Percentiles rank a stretch among this genome's conserved stretches.
Conservation (phyloP, 2,797 vertebrate species). For the Salmo trutta region DNA sequence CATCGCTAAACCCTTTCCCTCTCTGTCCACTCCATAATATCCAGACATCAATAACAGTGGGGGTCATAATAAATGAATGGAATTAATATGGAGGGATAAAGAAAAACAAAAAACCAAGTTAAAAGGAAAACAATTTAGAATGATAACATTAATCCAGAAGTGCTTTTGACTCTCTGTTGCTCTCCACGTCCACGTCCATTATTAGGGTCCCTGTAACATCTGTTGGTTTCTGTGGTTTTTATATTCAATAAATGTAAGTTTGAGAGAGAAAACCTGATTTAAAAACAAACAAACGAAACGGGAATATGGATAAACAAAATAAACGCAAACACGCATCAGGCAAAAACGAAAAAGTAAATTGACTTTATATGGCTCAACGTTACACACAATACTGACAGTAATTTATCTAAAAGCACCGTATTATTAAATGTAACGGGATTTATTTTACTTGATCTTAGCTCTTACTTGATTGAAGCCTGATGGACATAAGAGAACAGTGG, state of each 20-base stretch:
- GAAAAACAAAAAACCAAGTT: not conserved
- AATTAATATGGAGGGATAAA: constrained; percentile 30
- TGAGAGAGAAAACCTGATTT: too few relatives aligned
- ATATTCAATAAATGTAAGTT: too few relatives aligned
- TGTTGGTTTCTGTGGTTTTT: too few relatives aligned
- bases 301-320: too few relatives aligned
- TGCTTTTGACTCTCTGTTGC: not conserved
- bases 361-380: too few relatives aligned
- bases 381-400: too few relatives aligned
- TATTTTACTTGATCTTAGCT: constrained; percentile 72
- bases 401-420: constrained; percentile 47
- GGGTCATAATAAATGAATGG: constrained; percentile 11
- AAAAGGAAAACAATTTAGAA: not conserved
- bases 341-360: too few relatives aligned
- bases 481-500: constrained; percentile 60
- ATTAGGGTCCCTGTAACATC: too few relatives aligned
- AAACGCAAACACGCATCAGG: not conserved
- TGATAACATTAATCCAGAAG: not conserved
- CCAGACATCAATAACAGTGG: constrained; percentile 36
- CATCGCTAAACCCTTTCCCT: constrained; percentile 28
- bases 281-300: too few relatives aligned
- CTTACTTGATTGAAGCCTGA: constrained; percentile 85
- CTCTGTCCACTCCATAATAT: constrained; percentile 20
- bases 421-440: constrained; percentile 25
- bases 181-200: not conserved